These are phyloP conservation scores for Lepus oiostolus DNA, from an alignment of 2,797 vertebrate species.

Conservation along the genomic window DNA sequence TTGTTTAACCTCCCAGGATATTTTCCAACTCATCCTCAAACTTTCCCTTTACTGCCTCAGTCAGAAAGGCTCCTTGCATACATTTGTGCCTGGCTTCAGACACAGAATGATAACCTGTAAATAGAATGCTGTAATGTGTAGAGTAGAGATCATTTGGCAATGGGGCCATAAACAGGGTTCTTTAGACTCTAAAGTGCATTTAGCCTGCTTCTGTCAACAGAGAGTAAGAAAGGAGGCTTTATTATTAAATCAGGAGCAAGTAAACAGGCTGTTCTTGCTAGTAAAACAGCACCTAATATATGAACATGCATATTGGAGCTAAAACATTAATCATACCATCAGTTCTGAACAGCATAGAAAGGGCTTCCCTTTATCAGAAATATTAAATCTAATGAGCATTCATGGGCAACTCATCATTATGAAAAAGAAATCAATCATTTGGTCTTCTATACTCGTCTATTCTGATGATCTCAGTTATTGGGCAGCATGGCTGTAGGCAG, in stretches of 20 bases:
- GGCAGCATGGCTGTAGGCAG: neutral
- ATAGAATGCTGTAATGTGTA: slow-evolving; percentile 79
- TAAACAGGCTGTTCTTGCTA: slow-evolving; percentile 76
- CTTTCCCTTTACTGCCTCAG: slow-evolving; percentile 38
- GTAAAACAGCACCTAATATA: slow-evolving; percentile 77
- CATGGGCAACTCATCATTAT: neutral
- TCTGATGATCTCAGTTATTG: neutral
- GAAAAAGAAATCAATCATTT: slow-evolving; percentile 9
- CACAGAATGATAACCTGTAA: slow-evolving; percentile 83
- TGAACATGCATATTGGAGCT: slow-evolving; percentile 73
- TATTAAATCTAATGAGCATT: slow-evolving; percentile 33
- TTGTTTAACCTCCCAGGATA: slow-evolving; percentile 1
- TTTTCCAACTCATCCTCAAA: slow-evolving; percentile 66
- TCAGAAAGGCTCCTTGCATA: slow-evolving; percentile 64
- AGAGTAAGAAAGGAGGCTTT: slow-evolving; percentile 77
- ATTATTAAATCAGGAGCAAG: slow-evolving; percentile 81
- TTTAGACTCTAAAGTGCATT: slow-evolving; percentile 84
- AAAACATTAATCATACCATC: slow-evolving; percentile 65
- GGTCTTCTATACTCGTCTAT: neutral
- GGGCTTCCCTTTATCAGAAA: slow-evolving; percentile 62
- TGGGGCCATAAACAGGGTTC: slow-evolving; percentile 81
- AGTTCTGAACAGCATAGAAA: slow-evolving; percentile 67
- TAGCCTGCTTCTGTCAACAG: slow-evolving; percentile 85
- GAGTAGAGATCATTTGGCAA: slow-evolving; percentile 82
- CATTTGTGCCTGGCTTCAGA: slow-evolving; percentile 81